Percentiles rank a stretch among this genome's conserved stretches.
Evolutionary conservation across 2,797 vertebrate genomes (phyloP).

Genomic region (Characodon lateralis): DNA sequence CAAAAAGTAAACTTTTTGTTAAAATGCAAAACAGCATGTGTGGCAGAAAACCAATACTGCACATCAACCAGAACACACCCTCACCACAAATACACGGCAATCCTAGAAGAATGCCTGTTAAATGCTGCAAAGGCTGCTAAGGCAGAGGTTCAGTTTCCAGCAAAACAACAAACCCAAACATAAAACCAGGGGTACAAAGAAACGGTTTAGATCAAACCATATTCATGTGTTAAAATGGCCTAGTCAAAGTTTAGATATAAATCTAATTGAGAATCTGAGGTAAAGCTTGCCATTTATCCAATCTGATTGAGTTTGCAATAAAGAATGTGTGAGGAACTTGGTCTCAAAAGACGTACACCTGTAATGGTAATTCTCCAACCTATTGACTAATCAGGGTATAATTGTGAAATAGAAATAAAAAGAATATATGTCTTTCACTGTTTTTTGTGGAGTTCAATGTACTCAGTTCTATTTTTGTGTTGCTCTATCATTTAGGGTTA

Average conservation of each 20-base stretch:
- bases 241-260: not conserved
- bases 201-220: not conserved
- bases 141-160: not conserved
- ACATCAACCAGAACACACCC: no score
- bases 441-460: not conserved
- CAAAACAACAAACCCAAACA: not conserved
- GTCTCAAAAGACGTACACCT: not conserved
- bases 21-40: no score
- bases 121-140: not conserved
- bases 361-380: not conserved
- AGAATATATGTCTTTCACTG: not conserved
- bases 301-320: not conserved
- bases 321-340: not conserved
- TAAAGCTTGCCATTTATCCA: not conserved
- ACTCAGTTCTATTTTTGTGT: not conserved
- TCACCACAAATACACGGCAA: no score
- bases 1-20: no score
- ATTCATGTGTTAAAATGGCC: not conserved
- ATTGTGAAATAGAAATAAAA: not conserved
- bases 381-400: not conserved
- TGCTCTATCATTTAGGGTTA: not conserved
- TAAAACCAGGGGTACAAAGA: not conserved
- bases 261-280: not conserved
- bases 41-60: no score
- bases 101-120: not conserved